Evolutionary conservation across 2,113 vertebrate species (phyloP).

Genomic region (Odontesthes bonariensis): DNA sequence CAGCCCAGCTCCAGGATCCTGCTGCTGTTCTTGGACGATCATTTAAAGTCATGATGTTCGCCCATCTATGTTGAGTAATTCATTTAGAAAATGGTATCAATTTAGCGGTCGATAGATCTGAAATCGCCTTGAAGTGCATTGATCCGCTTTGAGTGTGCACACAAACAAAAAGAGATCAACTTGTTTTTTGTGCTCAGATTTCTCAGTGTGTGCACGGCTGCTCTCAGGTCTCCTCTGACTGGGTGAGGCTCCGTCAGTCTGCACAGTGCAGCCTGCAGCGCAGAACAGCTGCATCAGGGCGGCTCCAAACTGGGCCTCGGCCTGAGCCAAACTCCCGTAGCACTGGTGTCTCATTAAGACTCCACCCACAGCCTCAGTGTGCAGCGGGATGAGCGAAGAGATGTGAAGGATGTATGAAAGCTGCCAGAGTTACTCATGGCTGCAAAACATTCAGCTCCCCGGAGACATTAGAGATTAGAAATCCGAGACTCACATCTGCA

Average conservation of each 20-base stretch:
- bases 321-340: constrained; percentile 41
- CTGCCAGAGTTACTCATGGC: too few relatives aligned
- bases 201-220: not conserved
- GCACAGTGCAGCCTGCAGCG: constrained; percentile 33
- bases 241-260: constrained; percentile 30
- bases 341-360: constrained; percentile 17
- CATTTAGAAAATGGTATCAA: not conserved
- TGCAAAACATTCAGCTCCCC: not conserved
- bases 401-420: not conserved
- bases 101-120: not conserved
- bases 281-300: constrained; percentile 71
- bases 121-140: not conserved
- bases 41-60: constrained; percentile 9
- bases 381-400: constrained; percentile 6
- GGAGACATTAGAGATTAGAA: not conserved
- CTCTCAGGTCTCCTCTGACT: constrained; percentile 10
- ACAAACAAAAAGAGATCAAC: not conserved
- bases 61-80: not conserved
- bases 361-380: constrained; percentile 11
- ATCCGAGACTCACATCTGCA: not conserved
- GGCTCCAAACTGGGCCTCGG: constrained; percentile 30
- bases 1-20: not conserved
- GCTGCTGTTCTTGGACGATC: not conserved
- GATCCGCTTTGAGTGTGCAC: not conserved
- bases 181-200: not conserved